Conservation (phyloP, 2,113 vertebrate species). For the Pipa parva region DNA sequence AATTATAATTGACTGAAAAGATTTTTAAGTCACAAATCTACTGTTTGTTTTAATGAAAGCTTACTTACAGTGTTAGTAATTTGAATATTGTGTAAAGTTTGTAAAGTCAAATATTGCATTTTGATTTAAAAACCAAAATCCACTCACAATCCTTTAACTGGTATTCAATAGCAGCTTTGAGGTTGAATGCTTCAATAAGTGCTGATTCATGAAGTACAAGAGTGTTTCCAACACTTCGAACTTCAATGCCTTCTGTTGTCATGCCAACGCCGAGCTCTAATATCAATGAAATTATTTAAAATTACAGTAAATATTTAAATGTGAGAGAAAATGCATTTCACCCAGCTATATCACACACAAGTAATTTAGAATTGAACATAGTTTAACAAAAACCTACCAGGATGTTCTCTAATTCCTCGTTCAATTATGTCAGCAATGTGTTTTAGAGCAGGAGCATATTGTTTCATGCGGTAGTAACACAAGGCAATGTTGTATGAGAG, state of each 20-base stretch:
- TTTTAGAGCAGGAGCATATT: constrained; percentile 75
- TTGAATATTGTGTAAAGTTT: too few species aligned
- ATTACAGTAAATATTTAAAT: not conserved
- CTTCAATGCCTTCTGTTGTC: constrained; percentile 85
- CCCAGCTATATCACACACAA: too few species aligned
- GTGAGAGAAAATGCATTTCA: not conserved
- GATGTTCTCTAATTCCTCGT: constrained; percentile 82
- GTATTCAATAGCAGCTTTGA: constrained; percentile 91
- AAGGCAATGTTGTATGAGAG: constrained; percentile 89
- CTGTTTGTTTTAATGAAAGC: too few species aligned
- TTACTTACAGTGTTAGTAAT: too few species aligned
- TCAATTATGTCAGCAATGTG: constrained; percentile 84
- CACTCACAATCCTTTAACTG: constrained; percentile 77
- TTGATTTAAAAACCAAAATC: not conserved
- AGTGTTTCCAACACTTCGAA: constrained; percentile 91
- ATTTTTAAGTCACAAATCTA: too few species aligned
- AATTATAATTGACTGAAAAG: too few species aligned
- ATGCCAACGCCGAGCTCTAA: constrained; percentile 85
- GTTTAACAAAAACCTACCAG: constrained; percentile 53
- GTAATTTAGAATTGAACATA: not conserved
- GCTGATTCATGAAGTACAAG: constrained; percentile 85
- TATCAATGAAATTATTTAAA: not conserved
- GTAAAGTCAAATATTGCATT: too few species aligned
- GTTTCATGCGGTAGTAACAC: constrained; percentile 79
- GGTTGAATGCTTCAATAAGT: constrained; percentile 92